Percentiles rank a stretch among this genome's conserved stretches.
These are phyloP conservation scores for Lacerta bilineata DNA, from an alignment of 2,797 vertebrate genomes.

Conservation along the genomic window DNA sequence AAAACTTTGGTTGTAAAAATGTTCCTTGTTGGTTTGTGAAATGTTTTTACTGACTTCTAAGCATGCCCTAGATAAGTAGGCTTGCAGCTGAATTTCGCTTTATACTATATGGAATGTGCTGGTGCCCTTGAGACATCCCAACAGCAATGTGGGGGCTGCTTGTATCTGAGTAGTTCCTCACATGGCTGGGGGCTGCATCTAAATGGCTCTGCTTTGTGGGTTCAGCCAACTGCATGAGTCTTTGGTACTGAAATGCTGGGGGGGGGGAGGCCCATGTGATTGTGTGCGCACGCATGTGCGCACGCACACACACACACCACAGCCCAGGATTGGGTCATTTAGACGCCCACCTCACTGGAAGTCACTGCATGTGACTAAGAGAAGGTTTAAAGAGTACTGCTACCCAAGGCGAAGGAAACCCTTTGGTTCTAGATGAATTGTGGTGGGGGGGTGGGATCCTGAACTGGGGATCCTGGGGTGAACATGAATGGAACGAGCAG, in stretches of 20 bases:
- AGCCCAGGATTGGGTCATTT: not conserved
- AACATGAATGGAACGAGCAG: not conserved
- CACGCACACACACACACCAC: too few relatives aligned
- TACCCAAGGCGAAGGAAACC: not conserved
- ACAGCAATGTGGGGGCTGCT: too few relatives aligned
- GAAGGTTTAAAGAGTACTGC: not conserved
- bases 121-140: not conserved
- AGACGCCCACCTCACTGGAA: not conserved
- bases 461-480: not conserved
- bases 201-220: not conserved
- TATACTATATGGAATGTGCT: not conserved
- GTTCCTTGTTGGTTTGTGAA: not conserved
- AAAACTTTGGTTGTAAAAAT: not conserved
- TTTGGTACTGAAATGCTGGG: not conserved
- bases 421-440: not conserved
- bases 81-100: not conserved
- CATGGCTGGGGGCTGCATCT: not conserved
- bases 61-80: not conserved
- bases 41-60: not conserved
- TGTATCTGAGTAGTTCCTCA: not conserved
- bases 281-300: fast-evolving
- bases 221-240: not conserved
- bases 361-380: not conserved
- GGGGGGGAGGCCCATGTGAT: not conserved
- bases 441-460: not conserved